Percentiles rank a stretch among this genome's conserved stretches.
Evolutionary conservation across 2,888 invertebrate genomes (phyloP).

Genomic region (Lacanobia oleracea): DNA sequence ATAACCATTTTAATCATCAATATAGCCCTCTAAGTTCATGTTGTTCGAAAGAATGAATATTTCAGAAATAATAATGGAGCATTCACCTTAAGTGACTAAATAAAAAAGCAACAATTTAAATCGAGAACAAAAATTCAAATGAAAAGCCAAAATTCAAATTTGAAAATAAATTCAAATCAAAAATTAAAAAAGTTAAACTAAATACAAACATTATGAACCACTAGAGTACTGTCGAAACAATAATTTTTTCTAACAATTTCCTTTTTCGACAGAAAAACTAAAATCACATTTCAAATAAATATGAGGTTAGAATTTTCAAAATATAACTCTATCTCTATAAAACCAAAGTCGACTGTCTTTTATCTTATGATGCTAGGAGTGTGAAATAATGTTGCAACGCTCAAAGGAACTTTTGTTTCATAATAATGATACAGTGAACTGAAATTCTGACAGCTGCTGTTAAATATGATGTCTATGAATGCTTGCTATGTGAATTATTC

Average conservation of each 20-base stretch:
- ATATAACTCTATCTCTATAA: background rate
- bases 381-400: conserved; percentile 49
- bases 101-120: no score
- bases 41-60: no score
- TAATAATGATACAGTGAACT: conserved; percentile 61
- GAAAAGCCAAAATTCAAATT: no score
- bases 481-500: conserved; percentile 51
- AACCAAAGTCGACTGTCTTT: conserved; percentile 21
- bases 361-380: conserved; percentile 7
- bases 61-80: no score
- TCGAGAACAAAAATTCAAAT: no score
- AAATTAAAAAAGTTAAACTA: no score
- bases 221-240: no score
- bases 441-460: conserved; percentile 60
- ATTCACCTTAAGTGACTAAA: no score
- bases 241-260: background rate
- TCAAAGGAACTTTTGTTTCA: conserved; percentile 49
- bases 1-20: no score
- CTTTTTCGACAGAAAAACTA: background rate
- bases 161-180: no score
- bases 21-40: no score
- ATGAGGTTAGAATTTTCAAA: background rate
- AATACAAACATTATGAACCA: no score
- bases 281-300: conserved; percentile 39
- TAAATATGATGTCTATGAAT: conserved; percentile 62